A percentile compares a stretch with the other conserved stretches of the same genome.
Evolutionary conservation across 2,888 invertebrate species (phyloP).

Genomic region (Drosophila subsilvestris): DNA sequence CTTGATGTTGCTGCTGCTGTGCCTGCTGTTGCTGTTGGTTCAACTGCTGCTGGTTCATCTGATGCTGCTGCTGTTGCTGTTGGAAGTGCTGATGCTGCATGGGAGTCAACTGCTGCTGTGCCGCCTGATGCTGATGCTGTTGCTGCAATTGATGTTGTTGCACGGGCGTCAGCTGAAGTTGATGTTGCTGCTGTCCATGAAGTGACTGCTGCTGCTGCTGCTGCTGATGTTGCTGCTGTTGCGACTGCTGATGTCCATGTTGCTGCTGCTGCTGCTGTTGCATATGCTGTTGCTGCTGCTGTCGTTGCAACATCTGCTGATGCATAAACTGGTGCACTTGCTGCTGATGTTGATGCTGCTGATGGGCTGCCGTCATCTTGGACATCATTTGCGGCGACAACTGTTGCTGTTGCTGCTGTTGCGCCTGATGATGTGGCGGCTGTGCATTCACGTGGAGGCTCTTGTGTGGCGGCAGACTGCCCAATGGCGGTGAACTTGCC

Average conservation of each 20-base stretch:
- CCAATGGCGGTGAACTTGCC: conserved; percentile 57
- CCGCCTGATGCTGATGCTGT: conserved; percentile 42
- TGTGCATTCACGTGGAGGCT: conserved; percentile 57
- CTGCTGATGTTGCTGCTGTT: conserved; percentile 54
- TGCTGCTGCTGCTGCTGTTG: conserved; percentile 67
- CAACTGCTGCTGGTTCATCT: conserved; percentile 34
- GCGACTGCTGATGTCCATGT: conserved; percentile 46
- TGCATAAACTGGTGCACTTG: conserved; percentile 79
- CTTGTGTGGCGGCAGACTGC: conserved; percentile 66
- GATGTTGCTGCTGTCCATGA: conserved; percentile 67
- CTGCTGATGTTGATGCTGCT: conserved; percentile 73
- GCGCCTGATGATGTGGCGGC: conserved; percentile 56
- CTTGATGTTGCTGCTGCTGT: conserved; percentile 44
- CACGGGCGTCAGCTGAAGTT: conserved; percentile 47
- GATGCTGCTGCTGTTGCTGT: conserved; percentile 43
- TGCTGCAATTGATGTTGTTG: conserved; percentile 42
- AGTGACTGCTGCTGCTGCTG: conserved; percentile 58
- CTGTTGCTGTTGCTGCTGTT: conserved; percentile 54
- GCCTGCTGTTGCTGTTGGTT: conserved; percentile 48
- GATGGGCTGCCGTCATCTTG: conserved; percentile 70
- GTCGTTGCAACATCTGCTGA: conserved; percentile 56
- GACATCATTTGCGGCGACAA: conserved; percentile 79
- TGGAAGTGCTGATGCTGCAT: conserved; percentile 38
- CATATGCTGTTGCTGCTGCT: conserved; percentile 56
- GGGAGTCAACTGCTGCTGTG: conserved; percentile 47